phyloP scores from a whole-genome alignment of 2,113 vertebrate species.

The Nycticebus coucang region DNA sequence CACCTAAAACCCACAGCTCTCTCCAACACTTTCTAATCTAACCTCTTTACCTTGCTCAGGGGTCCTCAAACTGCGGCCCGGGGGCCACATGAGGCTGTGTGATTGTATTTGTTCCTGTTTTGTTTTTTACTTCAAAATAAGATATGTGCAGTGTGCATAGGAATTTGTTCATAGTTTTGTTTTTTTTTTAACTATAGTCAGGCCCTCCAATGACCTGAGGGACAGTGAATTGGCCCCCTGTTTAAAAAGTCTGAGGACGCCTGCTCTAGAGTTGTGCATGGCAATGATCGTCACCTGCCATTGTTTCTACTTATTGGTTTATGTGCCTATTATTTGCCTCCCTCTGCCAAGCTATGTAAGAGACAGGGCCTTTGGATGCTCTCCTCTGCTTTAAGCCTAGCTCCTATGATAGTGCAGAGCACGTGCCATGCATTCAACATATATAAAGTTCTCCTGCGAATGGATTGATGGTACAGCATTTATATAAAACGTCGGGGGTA shows the following conservation, averaged over 20 bases:
- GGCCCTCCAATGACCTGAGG: too few relatives aligned
- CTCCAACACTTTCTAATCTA: background rate
- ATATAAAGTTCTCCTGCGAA: background rate
- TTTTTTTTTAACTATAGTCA: too few relatives aligned
- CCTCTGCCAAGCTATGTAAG: background rate
- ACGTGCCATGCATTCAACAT: background rate
- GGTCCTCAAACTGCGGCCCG: too few relatives aligned
- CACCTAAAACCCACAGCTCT: background rate
- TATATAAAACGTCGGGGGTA: accelerated
- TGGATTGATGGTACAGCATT: accelerated
- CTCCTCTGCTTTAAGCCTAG: background rate
- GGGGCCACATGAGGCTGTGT: too few relatives aligned
- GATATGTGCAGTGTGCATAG: too few relatives aligned
- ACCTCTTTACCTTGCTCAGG: background rate
- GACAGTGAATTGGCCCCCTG: too few relatives aligned
- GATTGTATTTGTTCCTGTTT: too few relatives aligned
- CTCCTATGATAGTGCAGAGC: background rate
- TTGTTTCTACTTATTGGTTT: background rate
- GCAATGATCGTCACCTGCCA: too few relatives aligned
- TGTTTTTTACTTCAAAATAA: too few relatives aligned
- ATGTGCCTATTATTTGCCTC: background rate
- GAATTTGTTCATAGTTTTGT: too few relatives aligned
- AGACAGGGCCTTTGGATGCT: background rate
- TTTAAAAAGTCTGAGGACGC: too few relatives aligned
- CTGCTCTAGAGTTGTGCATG: background rate